Percentiles rank a stretch among this genome's conserved stretches.
Evolutionary conservation across 2,113 vertebrate species (phyloP).

Genomic region (Oreochromis tanganicae): DNA sequence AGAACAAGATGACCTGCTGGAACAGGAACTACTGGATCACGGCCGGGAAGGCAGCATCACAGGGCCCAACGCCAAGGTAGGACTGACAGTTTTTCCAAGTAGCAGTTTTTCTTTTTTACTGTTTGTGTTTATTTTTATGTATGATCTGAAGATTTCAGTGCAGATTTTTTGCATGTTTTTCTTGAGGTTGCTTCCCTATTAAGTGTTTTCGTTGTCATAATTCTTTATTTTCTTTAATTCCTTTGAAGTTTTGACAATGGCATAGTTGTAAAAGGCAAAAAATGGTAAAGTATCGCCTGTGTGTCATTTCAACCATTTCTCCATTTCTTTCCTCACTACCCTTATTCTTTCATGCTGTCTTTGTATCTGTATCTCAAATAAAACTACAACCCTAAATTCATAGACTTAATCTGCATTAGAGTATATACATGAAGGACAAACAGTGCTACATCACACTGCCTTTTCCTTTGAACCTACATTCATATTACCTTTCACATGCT

Average conservation of each 20-base stretch:
- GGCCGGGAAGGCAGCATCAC: constrained; percentile 78
- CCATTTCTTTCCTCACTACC: not conserved
- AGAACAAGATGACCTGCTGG: constrained; percentile 94
- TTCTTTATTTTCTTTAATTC: constrained; percentile 42
- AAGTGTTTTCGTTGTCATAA: not conserved
- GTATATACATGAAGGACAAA: not conserved
- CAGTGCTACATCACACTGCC: not conserved
- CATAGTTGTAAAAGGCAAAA: constrained; percentile 38
- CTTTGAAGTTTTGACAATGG: constrained; percentile 68
- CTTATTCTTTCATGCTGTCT: not conserved
- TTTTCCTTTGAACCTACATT: not conserved
- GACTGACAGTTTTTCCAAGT: too few species aligned
- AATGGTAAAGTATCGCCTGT: constrained; percentile 68
- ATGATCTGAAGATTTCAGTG: not conserved
- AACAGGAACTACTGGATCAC: constrained; percentile 93
- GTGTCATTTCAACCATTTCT: constrained; percentile 22
- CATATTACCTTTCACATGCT: not conserved
- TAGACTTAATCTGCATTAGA: not conserved
- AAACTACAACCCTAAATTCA: not conserved
- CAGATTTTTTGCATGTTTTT: not conserved
- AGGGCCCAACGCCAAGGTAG: constrained; percentile 74
- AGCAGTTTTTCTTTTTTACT: not conserved
- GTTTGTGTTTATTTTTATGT: not conserved
- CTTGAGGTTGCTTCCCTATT: not conserved
- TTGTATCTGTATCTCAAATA: not conserved